Evolutionary conservation across 2,888 invertebrate genomes (phyloP), one percentile per base, ranked within the genome.

Genomic region (Oscheius sp.): DNA sequence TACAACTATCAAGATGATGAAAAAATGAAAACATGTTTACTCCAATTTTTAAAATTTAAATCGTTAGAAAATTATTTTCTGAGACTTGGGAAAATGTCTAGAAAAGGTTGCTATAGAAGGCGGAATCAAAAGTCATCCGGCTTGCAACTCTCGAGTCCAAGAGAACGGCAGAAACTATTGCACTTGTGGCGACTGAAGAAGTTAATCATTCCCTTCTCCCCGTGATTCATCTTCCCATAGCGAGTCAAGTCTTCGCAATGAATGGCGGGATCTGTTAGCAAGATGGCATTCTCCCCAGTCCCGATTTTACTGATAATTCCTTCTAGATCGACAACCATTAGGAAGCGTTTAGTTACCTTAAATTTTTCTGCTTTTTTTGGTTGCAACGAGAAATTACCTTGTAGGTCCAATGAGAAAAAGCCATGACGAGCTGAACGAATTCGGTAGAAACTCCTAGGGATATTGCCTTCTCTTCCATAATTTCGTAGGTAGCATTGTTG

Each of bases 401-500:
- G 50, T 69, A 63, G 12, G 69, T 69, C 64, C 57, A 70, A 29
- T 70, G 70, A 10, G 70, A 68, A 42, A 68, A 70, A 10, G 70
- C 66, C 42, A 55, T 70, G 33, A 70, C 45, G 15, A 66, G 50
- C 37, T 70, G 65, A 10, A 70, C 57, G 39, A 65, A 39, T n/a
- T 68, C 67, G 25, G 55, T 50, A 17, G 27, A n/a, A 15, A 70
- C 46, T 1, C 70, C 70, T 17, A 53, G 25, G 12, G 25, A 25
- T 15, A 37, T 20, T 8, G 70, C 70, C 20, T 61, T 70, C 27
- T 42, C 34, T 34, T 65, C 70, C n/a, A 55, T 8, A 8, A 70
- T 33, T 1, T 48, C 48, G 42, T 68, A 70, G 23, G 20, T 31
- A 3, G 55, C 39, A 25, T 70, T 70, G 31, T 70, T 70, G 46